A percentile compares a stretch with the other conserved stretches of the same genome.
Conservation (phyloP, 2,113 vertebrate species). For the Cacatua alba region DNA sequence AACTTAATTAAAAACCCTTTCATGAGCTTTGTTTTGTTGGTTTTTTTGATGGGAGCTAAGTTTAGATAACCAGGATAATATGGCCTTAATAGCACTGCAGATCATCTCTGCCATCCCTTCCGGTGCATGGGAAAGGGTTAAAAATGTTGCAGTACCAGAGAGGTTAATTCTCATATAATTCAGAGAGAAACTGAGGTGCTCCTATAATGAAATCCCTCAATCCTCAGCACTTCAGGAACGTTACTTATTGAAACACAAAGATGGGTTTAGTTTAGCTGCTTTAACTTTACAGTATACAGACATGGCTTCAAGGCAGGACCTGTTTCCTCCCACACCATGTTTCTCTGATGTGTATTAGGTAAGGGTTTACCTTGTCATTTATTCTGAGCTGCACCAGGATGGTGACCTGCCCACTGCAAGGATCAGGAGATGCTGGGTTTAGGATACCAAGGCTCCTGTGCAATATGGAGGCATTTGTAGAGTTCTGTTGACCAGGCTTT, state of each 20-base stretch:
- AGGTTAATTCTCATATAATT: not conserved
- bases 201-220: not conserved
- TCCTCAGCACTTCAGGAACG: not conserved
- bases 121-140: not conserved
- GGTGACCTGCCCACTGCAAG: not conserved
- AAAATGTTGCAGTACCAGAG: not conserved
- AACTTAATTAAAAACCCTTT: conserved; percentile 27
- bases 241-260: not conserved
- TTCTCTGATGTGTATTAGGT: not conserved
- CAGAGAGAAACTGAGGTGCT: not conserved
- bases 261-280: not conserved
- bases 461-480: not conserved
- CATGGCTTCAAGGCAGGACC: not conserved
- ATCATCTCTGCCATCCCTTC: not conserved
- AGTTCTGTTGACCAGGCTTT: not conserved
- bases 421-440: not conserved
- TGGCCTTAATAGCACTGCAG: not conserved
- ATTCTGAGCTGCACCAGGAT: not conserved
- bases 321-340: accelerated
- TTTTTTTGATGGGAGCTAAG: not conserved
- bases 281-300: not conserved
- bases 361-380: not conserved
- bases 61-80: not conserved
- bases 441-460: not conserved
- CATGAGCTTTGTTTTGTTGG: not conserved